Evolutionary conservation across 37 sponge, comb jelly and placozoan genomes (phyloP), one percentile per base, ranked within the genome.

Genomic region (Ianthella basta): DNA sequence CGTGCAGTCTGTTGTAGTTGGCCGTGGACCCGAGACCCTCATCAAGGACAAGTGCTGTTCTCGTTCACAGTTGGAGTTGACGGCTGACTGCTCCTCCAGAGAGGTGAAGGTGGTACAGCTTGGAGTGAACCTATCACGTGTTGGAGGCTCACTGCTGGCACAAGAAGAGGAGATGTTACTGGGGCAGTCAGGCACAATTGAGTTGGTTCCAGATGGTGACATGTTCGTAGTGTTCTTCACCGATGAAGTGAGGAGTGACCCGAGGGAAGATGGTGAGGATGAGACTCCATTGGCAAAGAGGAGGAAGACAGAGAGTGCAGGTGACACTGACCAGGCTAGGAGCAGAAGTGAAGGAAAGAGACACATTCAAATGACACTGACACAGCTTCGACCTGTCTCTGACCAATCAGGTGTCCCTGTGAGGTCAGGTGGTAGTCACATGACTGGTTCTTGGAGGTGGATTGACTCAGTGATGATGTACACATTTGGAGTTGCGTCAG

Each of bases 11-110:
- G 23, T 94, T 21, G n/a, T 59, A 15, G 41, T 94, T 21, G 94
- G 94, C 24, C 69, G 94, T 27, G 83, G 86, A n/a, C 81, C 83
- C 23, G 56, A 75, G 12, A 90, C 91, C 13, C 16, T 15, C 29
- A 83, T 90, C 57, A 83, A 80, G 1, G 91, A 90, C 70, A 80
- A 80, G 59, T 83, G 79, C 56, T 83, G 86, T 61, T 90, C 94
- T 18, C 66, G 90, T 19, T 29, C 54, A 38, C 85, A 94, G 92
- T 60, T 94, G 3, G 91, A 91, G 56, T 55, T 94, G 27, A 87
- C 65, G 41, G 95, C 95, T 24, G 86, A 94, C 44, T 89, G 70
- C 36, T 21, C 27, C 72, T 81, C n/a, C 5, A 21, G 81, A 59
- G 95, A 94, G 63, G 79, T 94, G 13, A 55, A n/a, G 2, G 67